A percentile compares a stretch with the other conserved stretches of the same genome.
Evolutionary conservation across 2,113 vertebrate species (phyloP).

Genomic region (Pholis gunnellus): DNA sequence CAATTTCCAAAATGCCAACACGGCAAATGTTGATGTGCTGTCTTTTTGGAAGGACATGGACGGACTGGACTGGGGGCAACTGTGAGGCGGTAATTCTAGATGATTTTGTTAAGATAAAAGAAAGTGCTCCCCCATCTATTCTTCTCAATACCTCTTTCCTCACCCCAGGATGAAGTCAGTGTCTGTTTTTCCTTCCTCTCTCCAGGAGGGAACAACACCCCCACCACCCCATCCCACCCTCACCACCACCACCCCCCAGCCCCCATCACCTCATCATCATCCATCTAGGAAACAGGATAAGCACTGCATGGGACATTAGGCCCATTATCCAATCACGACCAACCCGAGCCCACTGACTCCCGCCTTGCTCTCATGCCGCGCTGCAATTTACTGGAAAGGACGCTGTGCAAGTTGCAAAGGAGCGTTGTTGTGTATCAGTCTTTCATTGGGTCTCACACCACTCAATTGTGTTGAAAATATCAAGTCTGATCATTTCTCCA

Average conservation of each 20-base stretch:
- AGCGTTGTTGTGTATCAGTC: conserved; percentile 17
- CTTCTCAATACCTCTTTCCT: conserved; percentile 3
- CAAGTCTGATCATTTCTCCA: neutral
- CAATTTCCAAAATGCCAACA: too few species aligned
- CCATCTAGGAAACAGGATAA: conserved; percentile 72
- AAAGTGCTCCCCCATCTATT: neutral
- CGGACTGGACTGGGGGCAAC: too few species aligned
- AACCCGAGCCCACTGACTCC: conserved; percentile 46
- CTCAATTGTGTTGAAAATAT: conserved; percentile 5
- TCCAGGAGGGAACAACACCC: neutral
- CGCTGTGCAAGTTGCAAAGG: conserved; percentile 41
- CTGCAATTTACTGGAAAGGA: conserved; percentile 63
- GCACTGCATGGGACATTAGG: conserved; percentile 67
- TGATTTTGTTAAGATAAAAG: conserved; percentile 4
- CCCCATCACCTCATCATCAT: conserved; percentile 62
- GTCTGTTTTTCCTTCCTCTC: conserved; percentile 34
- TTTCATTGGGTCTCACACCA: conserved; percentile 4
- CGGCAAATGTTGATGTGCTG: too few species aligned
- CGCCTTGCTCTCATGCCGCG: conserved; percentile 41
- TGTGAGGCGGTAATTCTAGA: too few species aligned
- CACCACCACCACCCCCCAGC: neutral
- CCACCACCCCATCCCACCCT: neutral
- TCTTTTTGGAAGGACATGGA: too few species aligned
- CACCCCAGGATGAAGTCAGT: conserved; percentile 11
- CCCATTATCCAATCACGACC: conserved; percentile 73